phyloP scores from a whole-genome alignment of 2,888 invertebrate species.

The Synanthedon myopaeformis region DNA sequence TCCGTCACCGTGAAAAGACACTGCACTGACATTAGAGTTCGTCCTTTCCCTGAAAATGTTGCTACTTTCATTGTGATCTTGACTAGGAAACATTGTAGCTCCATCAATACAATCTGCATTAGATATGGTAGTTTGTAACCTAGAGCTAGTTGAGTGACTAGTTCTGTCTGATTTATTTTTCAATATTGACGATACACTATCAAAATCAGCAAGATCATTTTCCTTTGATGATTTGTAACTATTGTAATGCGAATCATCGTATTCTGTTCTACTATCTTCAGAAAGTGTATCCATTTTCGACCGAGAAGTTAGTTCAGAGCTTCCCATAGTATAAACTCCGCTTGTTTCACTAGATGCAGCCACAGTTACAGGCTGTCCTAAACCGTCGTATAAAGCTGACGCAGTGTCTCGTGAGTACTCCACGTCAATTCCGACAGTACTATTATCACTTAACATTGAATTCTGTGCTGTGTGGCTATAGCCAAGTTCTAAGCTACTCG shows the following conservation, averaged over 20 bases:
- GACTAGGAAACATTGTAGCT: slow-evolving; percentile 32
- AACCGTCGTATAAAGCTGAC: slow-evolving; percentile 69
- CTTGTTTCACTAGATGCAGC: slow-evolving; percentile 85
- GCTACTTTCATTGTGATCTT: slow-evolving; percentile 59
- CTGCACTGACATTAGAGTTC: slow-evolving; percentile 84
- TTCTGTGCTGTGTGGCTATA: slow-evolving; percentile 91
- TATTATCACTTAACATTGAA: slow-evolving; percentile 80
- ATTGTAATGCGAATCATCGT: slow-evolving; percentile 67
- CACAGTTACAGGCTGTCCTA: slow-evolving; percentile 68
- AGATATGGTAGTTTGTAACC: slow-evolving; percentile 27
- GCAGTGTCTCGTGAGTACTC: slow-evolving; percentile 71
- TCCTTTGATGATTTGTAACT: slow-evolving; percentile 68
- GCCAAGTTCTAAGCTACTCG: slow-evolving; percentile 85
- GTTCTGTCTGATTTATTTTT: slow-evolving; percentile 63
- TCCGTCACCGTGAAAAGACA: slow-evolving; percentile 89
- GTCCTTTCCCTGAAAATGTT: slow-evolving; percentile 74
- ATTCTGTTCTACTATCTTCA: slow-evolving; percentile 54
- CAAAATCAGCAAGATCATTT: slow-evolving; percentile 61
- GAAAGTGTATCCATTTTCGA: slow-evolving; percentile 70
- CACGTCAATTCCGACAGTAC: slow-evolving; percentile 74
- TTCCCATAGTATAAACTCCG: slow-evolving; percentile 85
- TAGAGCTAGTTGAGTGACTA: slow-evolving; percentile 29
- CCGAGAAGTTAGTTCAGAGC: slow-evolving; percentile 72
- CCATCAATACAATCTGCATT: slow-evolving; percentile 68
- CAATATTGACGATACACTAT: slow-evolving; percentile 61